Conservation (phyloP, 2,888 invertebrate genomes). For the Pinctada fucata region DNA sequence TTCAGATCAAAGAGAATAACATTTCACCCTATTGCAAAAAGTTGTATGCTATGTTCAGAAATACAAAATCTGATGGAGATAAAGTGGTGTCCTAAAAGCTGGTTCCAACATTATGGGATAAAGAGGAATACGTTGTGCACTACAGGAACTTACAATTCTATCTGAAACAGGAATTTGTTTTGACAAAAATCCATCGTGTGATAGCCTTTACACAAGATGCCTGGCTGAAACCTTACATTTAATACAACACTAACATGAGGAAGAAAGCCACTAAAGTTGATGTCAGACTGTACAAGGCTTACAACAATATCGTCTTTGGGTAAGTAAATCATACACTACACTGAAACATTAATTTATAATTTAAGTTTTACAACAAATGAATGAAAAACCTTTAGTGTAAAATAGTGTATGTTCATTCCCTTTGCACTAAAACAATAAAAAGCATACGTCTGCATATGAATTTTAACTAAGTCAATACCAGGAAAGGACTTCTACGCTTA, state of each 20-base stretch:
- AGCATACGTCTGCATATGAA: not conserved
- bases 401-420: not conserved
- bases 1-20: not conserved
- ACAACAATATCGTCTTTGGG: not conserved
- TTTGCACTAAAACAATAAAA: not conserved
- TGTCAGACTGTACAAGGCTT: not conserved
- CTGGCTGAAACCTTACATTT: constrained; percentile 72
- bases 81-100: not conserved
- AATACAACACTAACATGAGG: constrained; percentile 56
- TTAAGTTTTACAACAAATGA: too few species aligned
- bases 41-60: not conserved
- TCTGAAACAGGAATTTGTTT: constrained; percentile 50
- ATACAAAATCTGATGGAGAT: not conserved
- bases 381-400: too few species aligned
- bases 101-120: not conserved
- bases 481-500: constrained; percentile 2
- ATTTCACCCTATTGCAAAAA: not conserved
- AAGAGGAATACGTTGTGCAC: constrained; percentile 14
- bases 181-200: constrained; percentile 61
- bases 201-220: constrained; percentile 61
- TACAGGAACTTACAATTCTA: constrained; percentile 44
- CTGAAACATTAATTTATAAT: not conserved
- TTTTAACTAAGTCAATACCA: not conserved
- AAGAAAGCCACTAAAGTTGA: constrained; percentile 42
- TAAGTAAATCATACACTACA: not conserved